These are phyloP conservation scores for Drosophila insularis DNA, from an alignment of 1,140 invertebrate genomes.

Conservation along the genomic window DNA sequence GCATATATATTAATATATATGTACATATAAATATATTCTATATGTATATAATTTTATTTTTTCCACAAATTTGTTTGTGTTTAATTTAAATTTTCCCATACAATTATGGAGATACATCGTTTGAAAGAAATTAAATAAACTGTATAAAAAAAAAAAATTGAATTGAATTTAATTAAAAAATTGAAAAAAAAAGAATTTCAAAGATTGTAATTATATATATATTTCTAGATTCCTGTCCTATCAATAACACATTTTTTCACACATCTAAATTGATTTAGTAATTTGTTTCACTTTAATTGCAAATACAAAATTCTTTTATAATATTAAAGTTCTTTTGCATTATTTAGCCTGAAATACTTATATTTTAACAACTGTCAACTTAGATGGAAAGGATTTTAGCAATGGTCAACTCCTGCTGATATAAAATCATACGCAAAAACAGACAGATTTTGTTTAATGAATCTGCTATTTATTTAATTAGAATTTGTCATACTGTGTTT, in stretches of 20 bases:
- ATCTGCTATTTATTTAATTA: conserved; percentile 4
- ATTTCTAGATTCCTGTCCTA: too few relatives aligned
- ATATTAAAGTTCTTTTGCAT: background rate
- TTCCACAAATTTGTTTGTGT: conserved; percentile 2
- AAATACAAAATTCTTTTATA: too few relatives aligned
- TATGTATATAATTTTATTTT: background rate
- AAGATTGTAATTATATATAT: too few relatives aligned
- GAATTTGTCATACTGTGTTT: background rate
- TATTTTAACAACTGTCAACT: too few relatives aligned
- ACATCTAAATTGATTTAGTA: too few relatives aligned
- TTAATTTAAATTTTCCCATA: background rate
- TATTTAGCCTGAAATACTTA: too few relatives aligned
- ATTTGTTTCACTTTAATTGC: too few relatives aligned
- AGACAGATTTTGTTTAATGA: background rate
- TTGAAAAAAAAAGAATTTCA: background rate
- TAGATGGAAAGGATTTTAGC: background rate
- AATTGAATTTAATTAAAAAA: conserved; percentile 1
- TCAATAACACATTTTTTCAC: too few relatives aligned
- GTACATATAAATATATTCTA: background rate
- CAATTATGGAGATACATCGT: background rate
- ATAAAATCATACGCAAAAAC: background rate
- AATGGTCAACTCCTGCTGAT: too few relatives aligned
- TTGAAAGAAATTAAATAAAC: background rate
- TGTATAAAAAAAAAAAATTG: too few relatives aligned
- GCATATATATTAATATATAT: background rate